These are phyloP conservation scores for Drosophila subpulchrella DNA, from an alignment of 1,140 invertebrate species.

Conservation along the genomic window DNA sequence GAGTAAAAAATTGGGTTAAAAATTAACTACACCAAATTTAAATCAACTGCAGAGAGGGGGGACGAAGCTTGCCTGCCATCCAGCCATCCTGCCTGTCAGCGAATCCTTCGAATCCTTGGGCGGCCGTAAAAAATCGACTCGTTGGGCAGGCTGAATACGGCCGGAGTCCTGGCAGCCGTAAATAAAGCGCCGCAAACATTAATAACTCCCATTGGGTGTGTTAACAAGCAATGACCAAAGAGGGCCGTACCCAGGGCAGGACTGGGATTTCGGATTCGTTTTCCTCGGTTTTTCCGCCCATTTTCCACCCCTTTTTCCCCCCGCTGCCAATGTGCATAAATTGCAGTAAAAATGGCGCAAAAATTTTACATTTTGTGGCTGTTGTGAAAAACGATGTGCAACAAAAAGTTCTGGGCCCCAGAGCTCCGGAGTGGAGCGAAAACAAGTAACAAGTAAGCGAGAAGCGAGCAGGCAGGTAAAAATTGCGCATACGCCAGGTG, in stretches of 20 bases:
- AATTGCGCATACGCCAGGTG: slow-evolving; percentile 80
- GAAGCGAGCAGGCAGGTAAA: slow-evolving; percentile 50
- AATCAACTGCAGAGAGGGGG: slow-evolving; percentile 56
- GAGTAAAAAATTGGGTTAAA: slow-evolving; percentile 74
- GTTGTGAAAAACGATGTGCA: slow-evolving; percentile 75
- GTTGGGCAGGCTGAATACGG: slow-evolving; percentile 37
- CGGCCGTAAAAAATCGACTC: slow-evolving; percentile 79
- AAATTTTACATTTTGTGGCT: slow-evolving; percentile 68
- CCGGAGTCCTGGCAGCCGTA: slow-evolving; percentile 53
- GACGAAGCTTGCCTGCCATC: not conserved
- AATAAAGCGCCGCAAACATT: slow-evolving; percentile 80
- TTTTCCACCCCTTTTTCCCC: too few species aligned
- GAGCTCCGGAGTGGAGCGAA: slow-evolving; percentile 10
- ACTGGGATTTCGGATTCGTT: slow-evolving; percentile 66
- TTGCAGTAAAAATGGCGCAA: slow-evolving; percentile 78
- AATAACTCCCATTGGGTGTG: slow-evolving; percentile 82
- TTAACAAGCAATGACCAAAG: slow-evolving; percentile 82
- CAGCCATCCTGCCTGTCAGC: slow-evolving; percentile 59
- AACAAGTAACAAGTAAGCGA: slow-evolving; percentile 61
- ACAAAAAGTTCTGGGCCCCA: slow-evolving; percentile 38
- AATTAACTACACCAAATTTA: slow-evolving; percentile 82
- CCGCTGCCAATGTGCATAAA: slow-evolving; percentile 66
- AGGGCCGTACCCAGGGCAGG: slow-evolving; percentile 42
- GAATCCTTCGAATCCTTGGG: slow-evolving; percentile 56
- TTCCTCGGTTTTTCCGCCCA: slow-evolving; percentile 12